These are phyloP conservation scores for Tiliqua scincoides DNA, from an alignment of 2,113 vertebrate species.

Conservation along the genomic window DNA sequence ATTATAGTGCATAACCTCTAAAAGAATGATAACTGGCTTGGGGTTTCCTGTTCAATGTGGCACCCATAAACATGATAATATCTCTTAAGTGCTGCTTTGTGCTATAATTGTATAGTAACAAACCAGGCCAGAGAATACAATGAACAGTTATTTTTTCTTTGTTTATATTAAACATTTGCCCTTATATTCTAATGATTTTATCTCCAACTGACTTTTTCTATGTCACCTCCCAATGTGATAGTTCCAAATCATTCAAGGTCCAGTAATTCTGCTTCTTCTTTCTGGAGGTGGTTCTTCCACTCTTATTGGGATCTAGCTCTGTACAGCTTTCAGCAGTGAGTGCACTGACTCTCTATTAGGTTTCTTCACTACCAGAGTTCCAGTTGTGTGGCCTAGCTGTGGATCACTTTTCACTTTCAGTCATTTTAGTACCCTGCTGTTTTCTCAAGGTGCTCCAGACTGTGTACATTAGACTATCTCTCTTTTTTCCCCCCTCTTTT, in stretches of 20 bases:
- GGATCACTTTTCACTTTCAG: background rate
- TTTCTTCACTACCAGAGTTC: background rate
- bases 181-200: conserved; percentile 31
- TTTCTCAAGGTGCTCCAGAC: too few species aligned
- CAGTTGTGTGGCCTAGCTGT: background rate
- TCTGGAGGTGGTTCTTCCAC: background rate
- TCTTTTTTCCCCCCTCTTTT: too few species aligned
- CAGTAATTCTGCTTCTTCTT: background rate
- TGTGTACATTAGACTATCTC: too few species aligned
- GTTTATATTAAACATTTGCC: conserved; percentile 14
- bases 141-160: conserved; percentile 39
- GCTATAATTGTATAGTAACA: background rate
- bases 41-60: conserved; percentile 47
- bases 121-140: conserved; percentile 27
- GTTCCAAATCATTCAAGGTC: conserved; percentile 7
- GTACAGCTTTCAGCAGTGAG: background rate
- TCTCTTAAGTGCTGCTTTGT: conserved; percentile 33
- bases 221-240: conserved; percentile 30
- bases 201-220: conserved; percentile 11
- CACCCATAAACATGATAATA: conserved; percentile 51
- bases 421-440: too few species aligned
- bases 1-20: conserved; percentile 2
- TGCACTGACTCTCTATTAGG: background rate
- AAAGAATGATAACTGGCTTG: conserved; percentile 54
- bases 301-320: background rate